Evolutionary conservation across 2,888 invertebrate genomes (phyloP), one percentile per base, ranked within the genome.

Genomic region (Cecidostiba fungosa): DNA sequence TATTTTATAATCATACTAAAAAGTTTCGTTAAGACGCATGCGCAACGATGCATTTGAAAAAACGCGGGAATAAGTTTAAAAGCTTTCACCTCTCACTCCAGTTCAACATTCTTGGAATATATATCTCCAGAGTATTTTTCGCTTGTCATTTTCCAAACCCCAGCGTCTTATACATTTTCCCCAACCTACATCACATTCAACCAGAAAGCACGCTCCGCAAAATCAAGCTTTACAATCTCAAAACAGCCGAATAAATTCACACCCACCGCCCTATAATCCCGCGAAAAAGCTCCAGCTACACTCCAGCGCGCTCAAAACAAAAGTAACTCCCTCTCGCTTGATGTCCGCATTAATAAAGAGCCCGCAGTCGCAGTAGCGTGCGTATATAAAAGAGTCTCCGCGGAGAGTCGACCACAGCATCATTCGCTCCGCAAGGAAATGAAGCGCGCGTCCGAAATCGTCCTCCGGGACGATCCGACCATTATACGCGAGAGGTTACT

Each of bases 361-460:
- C 16, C 66, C 3, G 8, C 6, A 16, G 50, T 59, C 14, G 26
- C 36, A 10, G 1, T 8, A 12, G 12, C 10, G 12, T 43, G 43
- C 43, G 43, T 43, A 12, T 43, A 43, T 26, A 66, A 66, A 66
- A 66, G 66, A 66, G 62, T 26, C 66, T 66, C 54, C 54, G 54
- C 10, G 23, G 23, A 50, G 50, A 50, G 14, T 19, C 50, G 50
- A 50, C 50, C 14, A n/a, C n/a, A n/a, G 32, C 32, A 50, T 1
- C 16, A 50, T 50, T 50, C 50, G 50, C 23, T 59, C 59, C 12
- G 66, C 54, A n/a, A 26, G 66, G 54, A 80, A 80, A 80, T 80
- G 59, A 80, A 80, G 72, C 39, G 16, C 26, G 26, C 16, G 26
- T 12, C 10, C 23, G 23, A 77, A 62, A 62, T 62, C 39, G 70